Base-by-base conservation (phyloP, 2,888 invertebrate species). In the Orthonychiurus folsomi region DNA sequence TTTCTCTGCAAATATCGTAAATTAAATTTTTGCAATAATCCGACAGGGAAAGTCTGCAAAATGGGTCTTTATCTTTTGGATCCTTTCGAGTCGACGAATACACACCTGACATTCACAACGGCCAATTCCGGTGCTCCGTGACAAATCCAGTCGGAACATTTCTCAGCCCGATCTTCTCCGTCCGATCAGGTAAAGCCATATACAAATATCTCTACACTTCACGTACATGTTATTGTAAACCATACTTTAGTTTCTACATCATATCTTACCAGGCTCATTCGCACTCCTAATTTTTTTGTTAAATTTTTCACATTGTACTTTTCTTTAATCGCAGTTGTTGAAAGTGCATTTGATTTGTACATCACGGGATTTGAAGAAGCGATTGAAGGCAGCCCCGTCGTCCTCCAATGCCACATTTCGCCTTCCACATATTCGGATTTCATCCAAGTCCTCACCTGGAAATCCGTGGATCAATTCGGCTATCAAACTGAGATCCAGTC, bases 381-480 rank as follows among this genome's bases (percentile, higher is more conserved):
- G 20, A 47, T 68, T 15, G 68, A 71, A 52, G 68, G 66, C 12
- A 69, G 64, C 56, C 65, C 71, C 1, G 64, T 64, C 2, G 63
- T 68, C 3, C 61, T 70, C 15, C 50, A 58, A 25, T 71, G 71
- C 64, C 62, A 69, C 55, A 66, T 71, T 3, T 65, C 53, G 2
- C 70, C 69, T 3, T 47, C 64, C 23, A 64, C 63, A 23, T 67
- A 66, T 58, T 52, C 59, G 9, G 62, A 66, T 52, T 68, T 68
- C 52, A 59, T 66, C 26, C 64, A 63, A n/a, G 52, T 66, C 20
- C 53, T 66, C 50, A 55, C 56, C 1, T 71, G 71, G 71, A 71
- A 71, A 55, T 64, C 62, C 26, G 66, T 71, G 18, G 71, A 71
- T 61, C 69, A 71, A 59, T 71, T 69, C 59, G 71, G 71, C 1